Evolutionary conservation across 2,113 vertebrate genomes (phyloP), one percentile per base, ranked within the genome.

Genomic region (Malurus cyaneus): DNA sequence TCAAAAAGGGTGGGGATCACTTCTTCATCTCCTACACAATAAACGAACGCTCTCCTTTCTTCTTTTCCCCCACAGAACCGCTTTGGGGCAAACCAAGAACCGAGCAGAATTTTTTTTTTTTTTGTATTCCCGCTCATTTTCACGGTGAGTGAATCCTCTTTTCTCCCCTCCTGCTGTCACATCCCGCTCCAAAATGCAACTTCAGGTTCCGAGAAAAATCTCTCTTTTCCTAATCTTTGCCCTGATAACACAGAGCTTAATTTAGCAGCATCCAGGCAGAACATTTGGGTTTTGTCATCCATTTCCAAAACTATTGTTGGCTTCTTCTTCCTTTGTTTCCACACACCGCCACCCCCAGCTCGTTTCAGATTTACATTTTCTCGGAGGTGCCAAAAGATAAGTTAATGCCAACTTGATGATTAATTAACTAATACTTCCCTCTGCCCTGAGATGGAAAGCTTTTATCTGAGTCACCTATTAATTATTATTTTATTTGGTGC

Each of bases 221-320:
- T 95, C 60, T n/a, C 74, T 89, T 86, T 87, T 92, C 97, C 93
- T 85, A 88, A 94, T 97, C 97, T 97, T 87, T 94, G 92, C 52
- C 2, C 92, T 34, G 79, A 91, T 91, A 94, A 86, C 36, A 73
- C 76, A 15, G 67, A 0, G 36, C 93, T 93, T 94, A 96, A 96
- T 96, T 97, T 96, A 96, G 94, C 94, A 94, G 92, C 96, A 94
- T 65, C 24, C 82, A 96, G 96, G 96, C 92, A 96, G 95, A 97
- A 96, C 95, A 76, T 92, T 95, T 93, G 95, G 92, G 76, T 96
- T 97, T 97, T 96, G 95, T 97, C 88, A 95, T 93, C 90, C 96
- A 76, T 94, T 97, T 95, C 94, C 92, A 86, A 81, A 96, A 95
- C 92, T 28, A 96, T 96, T 96, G 95, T 97, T 92, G 76, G 85